These are phyloP conservation scores for Craniophora ligustri DNA, from an alignment of 2,888 invertebrate species.

Conservation along the genomic window DNA sequence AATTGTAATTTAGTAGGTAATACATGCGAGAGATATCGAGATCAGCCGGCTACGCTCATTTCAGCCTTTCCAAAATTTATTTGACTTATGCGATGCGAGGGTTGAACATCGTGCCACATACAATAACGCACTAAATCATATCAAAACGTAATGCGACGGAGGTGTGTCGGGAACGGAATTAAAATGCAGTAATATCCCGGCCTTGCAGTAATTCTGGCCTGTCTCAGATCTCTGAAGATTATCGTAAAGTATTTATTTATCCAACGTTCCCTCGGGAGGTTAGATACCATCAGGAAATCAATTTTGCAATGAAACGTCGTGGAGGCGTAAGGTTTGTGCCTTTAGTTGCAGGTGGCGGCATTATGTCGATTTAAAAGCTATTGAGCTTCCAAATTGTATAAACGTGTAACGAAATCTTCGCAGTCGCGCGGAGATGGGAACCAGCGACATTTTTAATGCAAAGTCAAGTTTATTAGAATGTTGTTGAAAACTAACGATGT, in stretches of 20 bases:
- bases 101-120: conserved; percentile 62
- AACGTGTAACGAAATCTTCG: conserved; percentile 12
- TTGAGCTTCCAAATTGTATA: conserved; percentile 55
- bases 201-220: conserved; percentile 82
- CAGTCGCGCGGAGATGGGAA: not conserved
- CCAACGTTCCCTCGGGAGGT: conserved; percentile 83
- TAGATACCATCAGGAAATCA: conserved; percentile 87
- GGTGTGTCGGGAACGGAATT: conserved; percentile 82
- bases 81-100: conserved; percentile 68
- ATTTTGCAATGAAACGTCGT: conserved; percentile 84
- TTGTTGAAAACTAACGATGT: not conserved
- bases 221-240: conserved; percentile 84
- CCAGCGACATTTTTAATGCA: not conserved
- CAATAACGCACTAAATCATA: conserved; percentile 85
- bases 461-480: not conserved
- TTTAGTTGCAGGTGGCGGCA: conserved; percentile 77
- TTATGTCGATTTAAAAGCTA: conserved; percentile 69
- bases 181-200: conserved; percentile 86
- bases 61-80: conserved; percentile 73
- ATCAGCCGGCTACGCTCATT: conserved; percentile 72
- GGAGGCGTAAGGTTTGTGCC: conserved; percentile 82
- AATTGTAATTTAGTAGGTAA: conserved; percentile 82
- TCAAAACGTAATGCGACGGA: conserved; percentile 80
- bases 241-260: conserved; percentile 88
- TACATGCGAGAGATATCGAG: conserved; percentile 69